Evolutionary conservation across 2,797 vertebrate genomes (phyloP).

Genomic region (Darevskia mixta): DNA sequence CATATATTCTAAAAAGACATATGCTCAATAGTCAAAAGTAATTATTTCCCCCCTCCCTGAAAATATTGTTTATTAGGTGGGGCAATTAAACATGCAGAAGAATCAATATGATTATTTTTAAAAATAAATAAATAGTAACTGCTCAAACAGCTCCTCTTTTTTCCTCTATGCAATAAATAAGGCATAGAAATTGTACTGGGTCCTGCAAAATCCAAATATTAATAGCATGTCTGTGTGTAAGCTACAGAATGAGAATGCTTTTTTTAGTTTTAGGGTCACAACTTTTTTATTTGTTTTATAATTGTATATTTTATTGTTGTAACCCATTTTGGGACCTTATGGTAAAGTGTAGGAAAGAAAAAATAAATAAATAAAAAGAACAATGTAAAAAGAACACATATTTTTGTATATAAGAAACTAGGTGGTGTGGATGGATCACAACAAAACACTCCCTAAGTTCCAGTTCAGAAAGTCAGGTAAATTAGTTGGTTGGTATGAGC

Average conservation of each 20-base stretch:
- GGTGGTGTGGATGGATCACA: not conserved
- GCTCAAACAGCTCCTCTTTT: not conserved
- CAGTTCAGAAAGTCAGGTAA: slow-evolving; percentile 32
- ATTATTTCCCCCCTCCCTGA: slow-evolving; percentile 43
- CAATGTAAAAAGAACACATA: not conserved
- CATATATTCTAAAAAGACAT: slow-evolving; percentile 29
- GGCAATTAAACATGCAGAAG: slow-evolving; percentile 35
- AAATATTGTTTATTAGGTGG: slow-evolving; percentile 36
- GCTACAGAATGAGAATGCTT: not conserved
- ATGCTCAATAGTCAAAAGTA: slow-evolving; percentile 28
- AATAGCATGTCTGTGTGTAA: rapidly evolving
- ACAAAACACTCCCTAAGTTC: slow-evolving; percentile 28
- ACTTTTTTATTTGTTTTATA: too few species aligned
- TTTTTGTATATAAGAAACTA: not conserved
- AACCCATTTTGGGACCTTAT: too few species aligned
- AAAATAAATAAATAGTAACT: slow-evolving; percentile 16
- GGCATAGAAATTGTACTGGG: not conserved
- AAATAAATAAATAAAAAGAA: not conserved
- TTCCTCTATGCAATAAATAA: not conserved
- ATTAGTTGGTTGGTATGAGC: not conserved
- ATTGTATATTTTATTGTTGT: too few species aligned
- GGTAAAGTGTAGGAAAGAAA: not conserved
- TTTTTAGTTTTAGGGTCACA: not conserved
- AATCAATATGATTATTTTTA: too few species aligned
- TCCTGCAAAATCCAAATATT: not conserved